Evolutionary conservation across 2,888 invertebrate genomes (phyloP).

Genomic region (Cenopis cana): DNA sequence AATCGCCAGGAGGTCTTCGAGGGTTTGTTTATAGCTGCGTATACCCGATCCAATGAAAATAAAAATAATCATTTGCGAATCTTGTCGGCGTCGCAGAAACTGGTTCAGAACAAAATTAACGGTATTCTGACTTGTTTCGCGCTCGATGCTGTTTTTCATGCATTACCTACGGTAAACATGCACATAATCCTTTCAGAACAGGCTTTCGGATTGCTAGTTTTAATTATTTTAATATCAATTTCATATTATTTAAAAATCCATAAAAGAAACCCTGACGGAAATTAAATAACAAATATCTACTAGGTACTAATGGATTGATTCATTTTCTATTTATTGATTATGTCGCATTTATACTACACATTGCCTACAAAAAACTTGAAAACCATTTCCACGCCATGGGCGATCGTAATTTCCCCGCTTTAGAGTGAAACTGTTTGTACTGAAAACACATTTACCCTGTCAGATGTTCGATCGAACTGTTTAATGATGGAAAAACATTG

Average conservation of each 20-base stretch:
- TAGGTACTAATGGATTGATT: too few relatives aligned
- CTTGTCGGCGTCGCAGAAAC: conserved; percentile 13
- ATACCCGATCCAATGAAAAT: background rate
- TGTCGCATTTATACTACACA: conserved; percentile 47
- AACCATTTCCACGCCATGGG: conserved; percentile 69
- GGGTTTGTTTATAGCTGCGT: conserved; percentile 2
- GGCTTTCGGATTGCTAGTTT: background rate
- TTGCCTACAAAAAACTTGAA: conserved; percentile 56
- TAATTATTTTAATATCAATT: background rate
- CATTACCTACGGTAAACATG: background rate
- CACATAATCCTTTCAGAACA: background rate
- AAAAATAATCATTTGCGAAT: conserved; percentile 3
- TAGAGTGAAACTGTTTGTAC: conserved; percentile 66
- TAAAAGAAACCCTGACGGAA: too few relatives aligned
- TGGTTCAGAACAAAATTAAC: conserved; percentile 9
- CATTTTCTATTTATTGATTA: too few relatives aligned
- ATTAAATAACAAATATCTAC: too few relatives aligned
- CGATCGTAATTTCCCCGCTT: conserved; percentile 54
- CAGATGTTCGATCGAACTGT: conserved; percentile 70
- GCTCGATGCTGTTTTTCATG: background rate
- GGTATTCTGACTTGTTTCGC: background rate
- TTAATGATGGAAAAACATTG: conserved; percentile 72
- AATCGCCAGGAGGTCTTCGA: background rate
- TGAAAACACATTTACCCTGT: conserved; percentile 76
- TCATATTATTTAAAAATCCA: background rate